Evolutionary conservation across 2,113 vertebrate species (phyloP).

Genomic region (Onychorhynchus coronatus): DNA sequence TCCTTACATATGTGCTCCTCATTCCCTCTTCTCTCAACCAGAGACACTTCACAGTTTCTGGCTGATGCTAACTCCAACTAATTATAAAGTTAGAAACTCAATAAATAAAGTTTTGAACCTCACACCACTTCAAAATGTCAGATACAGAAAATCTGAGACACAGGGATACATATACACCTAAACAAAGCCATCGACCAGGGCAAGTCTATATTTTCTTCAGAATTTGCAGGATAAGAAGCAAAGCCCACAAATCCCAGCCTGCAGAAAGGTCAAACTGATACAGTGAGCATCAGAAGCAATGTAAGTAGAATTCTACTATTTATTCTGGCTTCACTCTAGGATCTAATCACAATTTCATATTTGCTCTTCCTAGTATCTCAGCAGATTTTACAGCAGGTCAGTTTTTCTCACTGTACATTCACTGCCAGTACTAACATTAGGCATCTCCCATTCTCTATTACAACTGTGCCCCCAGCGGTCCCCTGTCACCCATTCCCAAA

Average conservation of each 20-base stretch:
- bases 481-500: accelerated
- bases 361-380: neutral
- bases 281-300: too few species aligned
- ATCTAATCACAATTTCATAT: neutral
- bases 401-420: neutral
- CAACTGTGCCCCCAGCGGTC: neutral
- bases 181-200: neutral
- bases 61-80: neutral
- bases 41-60: neutral
- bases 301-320: neutral
- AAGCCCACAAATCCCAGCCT: neutral
- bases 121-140: neutral
- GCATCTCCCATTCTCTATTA: neutral
- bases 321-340: neutral
- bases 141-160: neutral
- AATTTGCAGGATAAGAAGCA: neutral
- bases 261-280: slow-evolving; percentile 1
- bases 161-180: neutral
- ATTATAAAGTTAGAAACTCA: neutral
- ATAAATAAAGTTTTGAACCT: neutral
- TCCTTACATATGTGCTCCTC: neutral
- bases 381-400: neutral
- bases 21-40: neutral
- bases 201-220: neutral
- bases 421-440: neutral